Evolutionary conservation across 2,113 vertebrate genomes (phyloP), one percentile per base, ranked within the genome.

Genomic region (Coryphaenoides rupestris): DNA sequence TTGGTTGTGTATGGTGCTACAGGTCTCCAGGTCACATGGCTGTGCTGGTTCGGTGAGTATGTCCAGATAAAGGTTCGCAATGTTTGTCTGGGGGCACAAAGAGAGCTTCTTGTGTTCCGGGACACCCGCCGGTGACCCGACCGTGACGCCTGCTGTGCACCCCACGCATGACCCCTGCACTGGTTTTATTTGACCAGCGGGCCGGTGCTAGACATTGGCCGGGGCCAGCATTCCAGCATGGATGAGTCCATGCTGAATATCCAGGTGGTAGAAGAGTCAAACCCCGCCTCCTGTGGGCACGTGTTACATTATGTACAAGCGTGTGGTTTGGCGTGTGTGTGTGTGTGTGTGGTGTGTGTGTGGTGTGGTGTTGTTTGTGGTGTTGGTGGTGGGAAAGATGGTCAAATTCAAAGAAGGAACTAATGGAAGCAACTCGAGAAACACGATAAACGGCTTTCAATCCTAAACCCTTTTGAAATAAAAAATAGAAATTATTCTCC

Each of bases 61-160:
- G 69, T 53, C 6, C 73, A 70, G 74, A 88, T 76, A 82, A 84
- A 78, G 69, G 23, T n/a, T n/a, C n/a, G n/a, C 66, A 24, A 54
- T 74, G 66, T 79, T 82, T 90, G 82, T 86, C 58, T 55, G 55
- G 23, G 60, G 24, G 80, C 69, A 84, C 84, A 88, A 84, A 86
- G 76, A 76, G 55, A 55, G 55, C 54, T 75, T 81, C 72, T 86
- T 68, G 74, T 33, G 53, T 67, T 26, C 21, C n/a, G n/a, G n/a
- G n/a, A n/a, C n/a, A n/a, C n/a, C n/a, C n/a, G n/a, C n/a, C n/a
- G n/a, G n/a, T n/a, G n/a, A n/a, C n/a, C n/a, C n/a, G n/a, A n/a
- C n/a, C n/a, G n/a, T n/a, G n/a, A n/a, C n/a, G n/a, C n/a, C n/a
- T n/a, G 22, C 21, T 23, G 2, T 53, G n/a, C 58, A 53, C 58